Base-by-base conservation (phyloP, 2,797 vertebrate species). In the Sardinella longiceps region DNA sequence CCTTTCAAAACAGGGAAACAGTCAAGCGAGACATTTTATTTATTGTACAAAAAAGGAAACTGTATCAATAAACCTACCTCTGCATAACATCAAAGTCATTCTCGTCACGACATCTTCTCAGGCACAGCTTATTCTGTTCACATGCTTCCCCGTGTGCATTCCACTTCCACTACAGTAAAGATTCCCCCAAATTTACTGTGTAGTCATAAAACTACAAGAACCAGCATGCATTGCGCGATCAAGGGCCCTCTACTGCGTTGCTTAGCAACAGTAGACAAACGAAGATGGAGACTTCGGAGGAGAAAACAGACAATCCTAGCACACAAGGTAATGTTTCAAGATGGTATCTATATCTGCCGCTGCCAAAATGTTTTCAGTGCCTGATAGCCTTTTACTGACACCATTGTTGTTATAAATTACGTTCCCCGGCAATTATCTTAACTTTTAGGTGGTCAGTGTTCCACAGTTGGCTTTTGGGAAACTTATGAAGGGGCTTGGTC, bases 241-340 rank as follows among this genome's bases (percentile, higher is more conserved):
- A 33, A 9, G 30, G 10, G 28, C 2, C 80, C 60, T 30, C 23
- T 60, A 5, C 11, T 0, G 12, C 23, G 89, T 91, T 90, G 84
- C 88, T 74, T 25, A 80, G 87, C 81, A 88, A 89, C 87, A 15
- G 14, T 25, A 2, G 0, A 33, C 18, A 84, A 83, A 86, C 84
- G 14, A 88, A 86, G 23, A 87, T 88, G 86, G 86, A 88, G 56
- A 46, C 63, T 9, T 82, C 81, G 39, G 88, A 85, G 12, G 25
- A 84, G 25, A 66, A 83, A 60, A 45, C 48, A 48, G 56, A 66
- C 39, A 80, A 88, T 43, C 23, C 60, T 81, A n/a, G 39, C 48
- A 74, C 33, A 82, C 15, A 84, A 80, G 88, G 89, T 90, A 80
- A 85, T 85, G 77, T 77, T 20, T 74, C 39, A 77, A 77, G 20